Percentiles rank a stretch among this genome's conserved stretches.
These are phyloP conservation scores for Zootoca vivipara DNA, from an alignment of 2,113 vertebrate genomes.

Conservation along the genomic window DNA sequence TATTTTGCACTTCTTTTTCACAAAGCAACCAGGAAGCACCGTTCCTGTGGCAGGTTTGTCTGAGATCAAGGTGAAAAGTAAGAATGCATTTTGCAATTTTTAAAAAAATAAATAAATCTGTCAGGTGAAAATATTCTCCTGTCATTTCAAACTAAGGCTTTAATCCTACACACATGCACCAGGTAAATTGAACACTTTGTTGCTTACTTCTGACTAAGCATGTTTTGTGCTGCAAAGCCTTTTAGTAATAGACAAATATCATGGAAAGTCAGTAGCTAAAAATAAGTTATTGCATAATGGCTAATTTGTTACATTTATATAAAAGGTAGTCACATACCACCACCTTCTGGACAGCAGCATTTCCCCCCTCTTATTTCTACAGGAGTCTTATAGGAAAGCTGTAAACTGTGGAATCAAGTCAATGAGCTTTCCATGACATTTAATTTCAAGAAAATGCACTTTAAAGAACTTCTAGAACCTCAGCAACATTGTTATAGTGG, in stretches of 20 bases:
- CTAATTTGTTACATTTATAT: neutral
- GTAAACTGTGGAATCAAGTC: neutral
- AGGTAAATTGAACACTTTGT: neutral
- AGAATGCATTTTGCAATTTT: no score
- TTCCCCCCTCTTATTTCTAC: neutral
- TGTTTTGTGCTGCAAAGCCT: no score
- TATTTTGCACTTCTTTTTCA: no score
- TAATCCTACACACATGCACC: neutral
- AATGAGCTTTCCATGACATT: neutral
- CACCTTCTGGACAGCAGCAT: constrained; percentile 22
- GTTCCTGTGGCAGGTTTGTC: no score
- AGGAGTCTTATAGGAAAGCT: neutral
- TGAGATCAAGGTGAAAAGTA: no score
- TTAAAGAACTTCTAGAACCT: neutral
- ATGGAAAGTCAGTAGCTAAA: neutral
- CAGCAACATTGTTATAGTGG: neutral
- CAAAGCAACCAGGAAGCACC: no score
- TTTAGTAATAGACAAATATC: neutral
- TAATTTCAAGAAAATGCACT: neutral
- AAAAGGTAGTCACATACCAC: neutral
- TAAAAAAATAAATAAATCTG: no score
- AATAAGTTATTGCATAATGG: neutral
- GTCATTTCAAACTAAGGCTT: neutral
- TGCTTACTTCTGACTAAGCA: neutral
- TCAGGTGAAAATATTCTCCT: neutral